Conservation (phyloP, 2,797 vertebrate genomes). For the Pseudochromis fuscus region DNA sequence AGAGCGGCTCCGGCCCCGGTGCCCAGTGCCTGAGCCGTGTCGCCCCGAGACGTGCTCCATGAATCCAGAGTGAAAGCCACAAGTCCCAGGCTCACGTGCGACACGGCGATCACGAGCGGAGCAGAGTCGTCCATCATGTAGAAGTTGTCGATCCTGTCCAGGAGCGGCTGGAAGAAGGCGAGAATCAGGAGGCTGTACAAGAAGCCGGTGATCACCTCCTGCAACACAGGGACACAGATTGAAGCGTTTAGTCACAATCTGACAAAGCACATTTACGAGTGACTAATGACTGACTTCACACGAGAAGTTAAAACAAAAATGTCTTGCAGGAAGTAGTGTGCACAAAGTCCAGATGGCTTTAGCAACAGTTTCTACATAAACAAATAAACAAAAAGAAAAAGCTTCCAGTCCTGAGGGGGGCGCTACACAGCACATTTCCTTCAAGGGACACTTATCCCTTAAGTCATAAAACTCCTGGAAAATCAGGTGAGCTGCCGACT, state of each 20-base stretch:
- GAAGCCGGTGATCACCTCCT: conserved; percentile 97
- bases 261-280: background rate
- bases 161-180: conserved; percentile 87
- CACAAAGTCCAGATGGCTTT: background rate
- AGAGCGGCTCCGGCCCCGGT: conserved; percentile 92
- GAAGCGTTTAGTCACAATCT: background rate
- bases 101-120: conserved; percentile 88
- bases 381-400: background rate
- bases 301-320: no score
- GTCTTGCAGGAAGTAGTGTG: no score
- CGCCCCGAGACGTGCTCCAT: conserved; percentile 97
- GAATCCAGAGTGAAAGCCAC: conserved; percentile 96
- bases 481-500: conserved; percentile 10
- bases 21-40: conserved; percentile 95
- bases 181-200: conserved; percentile 93
- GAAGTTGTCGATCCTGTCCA: conserved; percentile 94
- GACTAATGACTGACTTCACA: background rate
- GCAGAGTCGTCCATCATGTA: conserved; percentile 90
- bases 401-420: conserved; percentile 13
- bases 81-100: conserved; percentile 92
- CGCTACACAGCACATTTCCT: background rate
- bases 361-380: background rate
- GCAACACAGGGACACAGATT: conserved; percentile 69
- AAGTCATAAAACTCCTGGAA: conserved; percentile 1
- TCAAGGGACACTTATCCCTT: background rate